These are phyloP conservation scores for Eurosta solidaginis DNA, from an alignment of 1,140 invertebrate genomes.

Conservation along the genomic window DNA sequence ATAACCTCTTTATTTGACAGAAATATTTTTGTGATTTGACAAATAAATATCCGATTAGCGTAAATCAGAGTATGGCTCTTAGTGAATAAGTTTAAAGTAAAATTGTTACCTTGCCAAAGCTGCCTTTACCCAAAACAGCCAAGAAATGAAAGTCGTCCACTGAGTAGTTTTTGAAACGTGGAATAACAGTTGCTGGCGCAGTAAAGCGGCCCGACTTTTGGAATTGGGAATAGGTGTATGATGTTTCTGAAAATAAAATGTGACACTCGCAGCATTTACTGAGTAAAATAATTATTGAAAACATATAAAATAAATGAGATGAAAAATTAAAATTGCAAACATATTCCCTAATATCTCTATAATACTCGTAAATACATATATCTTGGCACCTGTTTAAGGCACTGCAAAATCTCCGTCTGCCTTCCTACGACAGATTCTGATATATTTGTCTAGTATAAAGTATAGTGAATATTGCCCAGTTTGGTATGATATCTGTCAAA, in stretches of 20 bases:
- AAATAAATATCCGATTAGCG: not conserved
- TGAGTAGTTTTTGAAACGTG: slow-evolving; percentile 85
- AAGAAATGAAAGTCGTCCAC: slow-evolving; percentile 92
- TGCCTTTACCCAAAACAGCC: slow-evolving; percentile 94
- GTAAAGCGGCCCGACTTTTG: slow-evolving; percentile 77
- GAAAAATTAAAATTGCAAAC: not conserved
- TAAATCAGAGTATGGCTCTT: not conserved
- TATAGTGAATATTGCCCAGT: too few relatives aligned
- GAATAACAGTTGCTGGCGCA: slow-evolving; percentile 80
- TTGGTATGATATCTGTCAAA: too few relatives aligned
- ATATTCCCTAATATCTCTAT: not conserved
- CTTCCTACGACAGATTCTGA: too few relatives aligned
- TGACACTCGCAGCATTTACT: not conserved
- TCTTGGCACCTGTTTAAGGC: too few relatives aligned
- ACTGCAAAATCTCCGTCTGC: too few relatives aligned
- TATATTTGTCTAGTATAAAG: too few relatives aligned
- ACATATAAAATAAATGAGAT: not conserved
- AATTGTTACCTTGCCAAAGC: slow-evolving; percentile 87
- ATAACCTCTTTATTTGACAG: not conserved
- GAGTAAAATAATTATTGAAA: not conserved
- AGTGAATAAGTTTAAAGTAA: not conserved
- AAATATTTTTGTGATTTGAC: not conserved
- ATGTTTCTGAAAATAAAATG: slow-evolving; percentile 50
- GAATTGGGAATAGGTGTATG: slow-evolving; percentile 67
- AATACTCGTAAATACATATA: too few relatives aligned